Percentiles rank a stretch among this genome's conserved stretches.
phyloP scores from a whole-genome alignment of 2,888 invertebrate species.

The Amaurobius ferox region DNA sequence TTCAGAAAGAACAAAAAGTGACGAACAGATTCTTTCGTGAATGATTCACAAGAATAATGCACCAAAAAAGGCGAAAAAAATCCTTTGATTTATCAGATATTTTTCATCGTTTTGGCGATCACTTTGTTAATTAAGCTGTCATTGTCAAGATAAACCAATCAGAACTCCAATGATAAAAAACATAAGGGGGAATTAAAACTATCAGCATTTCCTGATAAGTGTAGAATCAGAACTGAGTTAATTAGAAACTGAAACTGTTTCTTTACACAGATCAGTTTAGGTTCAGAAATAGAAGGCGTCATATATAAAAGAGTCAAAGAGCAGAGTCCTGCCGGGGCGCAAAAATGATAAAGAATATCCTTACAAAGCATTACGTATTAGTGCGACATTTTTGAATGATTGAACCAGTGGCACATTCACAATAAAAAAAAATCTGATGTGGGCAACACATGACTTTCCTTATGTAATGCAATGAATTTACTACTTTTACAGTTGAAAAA shows the following conservation, averaged over 20 bases:
- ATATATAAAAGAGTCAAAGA: too few species aligned
- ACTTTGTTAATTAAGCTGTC: slow-evolving; percentile 71
- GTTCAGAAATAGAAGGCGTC: too few species aligned
- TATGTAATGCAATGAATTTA: too few species aligned
- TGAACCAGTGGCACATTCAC: too few species aligned
- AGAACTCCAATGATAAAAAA: background rate
- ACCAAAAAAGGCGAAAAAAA: background rate
- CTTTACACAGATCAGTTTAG: too few species aligned
- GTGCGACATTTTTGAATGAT: too few species aligned
- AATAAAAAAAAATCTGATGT: too few species aligned
- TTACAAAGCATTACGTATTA: too few species aligned
- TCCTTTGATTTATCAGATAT: slow-evolving; percentile 58
- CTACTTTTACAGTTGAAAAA: too few species aligned
- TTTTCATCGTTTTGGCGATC: slow-evolving; percentile 17
- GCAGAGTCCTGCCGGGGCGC: too few species aligned
- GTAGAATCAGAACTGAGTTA: slow-evolving; percentile 41
- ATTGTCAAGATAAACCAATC: slow-evolving; percentile 52
- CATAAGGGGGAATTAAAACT: slow-evolving; percentile 48
- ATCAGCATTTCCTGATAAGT: slow-evolving; percentile 56
- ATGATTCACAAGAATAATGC: background rate
- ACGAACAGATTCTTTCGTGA: slow-evolving; percentile 37
- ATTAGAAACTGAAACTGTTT: slow-evolving; percentile 53
- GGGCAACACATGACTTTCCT: too few species aligned
- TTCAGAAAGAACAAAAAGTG: background rate
- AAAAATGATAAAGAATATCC: too few species aligned